A percentile compares a stretch with the other conserved stretches of the same genome.
Evolutionary conservation across 2,888 invertebrate species (phyloP).

Genomic region (Cephus runcator): DNA sequence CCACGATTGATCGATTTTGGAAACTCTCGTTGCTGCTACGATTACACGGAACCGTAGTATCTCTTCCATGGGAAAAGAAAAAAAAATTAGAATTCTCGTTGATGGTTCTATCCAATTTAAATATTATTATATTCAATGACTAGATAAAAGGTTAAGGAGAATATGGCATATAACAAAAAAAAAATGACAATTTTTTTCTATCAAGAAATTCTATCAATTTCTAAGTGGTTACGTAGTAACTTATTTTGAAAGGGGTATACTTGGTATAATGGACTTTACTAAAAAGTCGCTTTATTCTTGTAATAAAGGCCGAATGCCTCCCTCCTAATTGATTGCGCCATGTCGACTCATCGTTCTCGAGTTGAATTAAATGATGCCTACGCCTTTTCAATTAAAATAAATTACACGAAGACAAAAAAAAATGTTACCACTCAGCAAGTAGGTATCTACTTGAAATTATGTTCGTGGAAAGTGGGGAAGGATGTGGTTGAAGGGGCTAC

Average conservation of each 20-base stretch:
- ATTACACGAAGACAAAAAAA: background rate
- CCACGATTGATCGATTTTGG: background rate
- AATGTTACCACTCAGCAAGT: background rate
- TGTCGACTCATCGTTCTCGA: too few relatives aligned
- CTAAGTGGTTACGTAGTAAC: background rate
- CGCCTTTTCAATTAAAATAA: background rate
- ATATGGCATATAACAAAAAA: background rate
- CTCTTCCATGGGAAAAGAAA: background rate
- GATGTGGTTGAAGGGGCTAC: background rate
- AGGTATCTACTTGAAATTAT: background rate
- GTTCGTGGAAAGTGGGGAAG: background rate
- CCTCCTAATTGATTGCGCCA: too few relatives aligned
- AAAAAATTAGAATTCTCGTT: background rate
- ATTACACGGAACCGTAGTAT: background rate
- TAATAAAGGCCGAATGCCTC: background rate
- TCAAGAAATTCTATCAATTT: background rate
- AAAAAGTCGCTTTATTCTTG: background rate
- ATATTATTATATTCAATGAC: background rate
- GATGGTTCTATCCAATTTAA: background rate
- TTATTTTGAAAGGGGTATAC: background rate
- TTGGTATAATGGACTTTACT: background rate
- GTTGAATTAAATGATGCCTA: background rate
- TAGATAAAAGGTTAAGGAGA: background rate
- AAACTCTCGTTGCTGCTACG: background rate
- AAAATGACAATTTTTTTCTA: background rate